Percentiles rank a stretch among this genome's conserved stretches.
Evolutionary conservation across 2,797 vertebrate genomes (phyloP).

Genomic region (Alca torda): DNA sequence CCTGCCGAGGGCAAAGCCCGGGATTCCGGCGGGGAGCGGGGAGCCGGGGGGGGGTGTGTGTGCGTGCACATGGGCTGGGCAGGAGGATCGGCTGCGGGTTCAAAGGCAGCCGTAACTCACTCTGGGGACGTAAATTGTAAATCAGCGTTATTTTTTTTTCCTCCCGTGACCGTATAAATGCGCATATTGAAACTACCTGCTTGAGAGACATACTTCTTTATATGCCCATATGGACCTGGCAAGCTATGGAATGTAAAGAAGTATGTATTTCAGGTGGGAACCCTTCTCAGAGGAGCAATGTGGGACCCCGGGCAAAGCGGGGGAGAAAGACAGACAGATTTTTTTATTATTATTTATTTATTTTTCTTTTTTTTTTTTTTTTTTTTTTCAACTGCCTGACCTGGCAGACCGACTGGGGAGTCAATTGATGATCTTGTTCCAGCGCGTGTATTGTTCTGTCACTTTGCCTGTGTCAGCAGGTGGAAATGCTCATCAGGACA

Average conservation of each 20-base stretch:
- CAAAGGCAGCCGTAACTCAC: constrained; percentile 37
- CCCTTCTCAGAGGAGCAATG: constrained; percentile 68
- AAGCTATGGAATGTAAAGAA: constrained; percentile 99
- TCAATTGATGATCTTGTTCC: constrained; percentile 86
- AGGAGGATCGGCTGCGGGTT: constrained; percentile 43
- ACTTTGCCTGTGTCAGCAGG: constrained; percentile 99
- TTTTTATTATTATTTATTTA: not conserved
- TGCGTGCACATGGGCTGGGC: constrained; percentile 24
- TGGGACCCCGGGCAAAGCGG: not conserved
- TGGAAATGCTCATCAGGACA: constrained; percentile 96
- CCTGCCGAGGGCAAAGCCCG: not conserved
- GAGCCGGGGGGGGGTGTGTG: not conserved
- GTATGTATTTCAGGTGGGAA: constrained; percentile 96
- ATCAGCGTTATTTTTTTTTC: constrained; percentile 61
- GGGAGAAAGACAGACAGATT: constrained; percentile 5
- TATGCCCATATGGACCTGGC: constrained; percentile 98
- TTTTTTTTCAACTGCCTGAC: constrained; percentile 56
- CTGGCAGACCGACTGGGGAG: constrained; percentile 72
- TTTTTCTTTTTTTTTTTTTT: not conserved
- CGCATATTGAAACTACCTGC: constrained; percentile 82
- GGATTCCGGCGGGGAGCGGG: not conserved
- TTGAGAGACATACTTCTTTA: constrained; percentile 99
- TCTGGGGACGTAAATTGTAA: constrained; percentile 67
- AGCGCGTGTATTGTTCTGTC: constrained; percentile 92
- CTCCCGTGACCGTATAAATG: constrained; percentile 61